Base-by-base conservation (phyloP, 2,888 invertebrate genomes). In the Zele albiditarsus region DNA sequence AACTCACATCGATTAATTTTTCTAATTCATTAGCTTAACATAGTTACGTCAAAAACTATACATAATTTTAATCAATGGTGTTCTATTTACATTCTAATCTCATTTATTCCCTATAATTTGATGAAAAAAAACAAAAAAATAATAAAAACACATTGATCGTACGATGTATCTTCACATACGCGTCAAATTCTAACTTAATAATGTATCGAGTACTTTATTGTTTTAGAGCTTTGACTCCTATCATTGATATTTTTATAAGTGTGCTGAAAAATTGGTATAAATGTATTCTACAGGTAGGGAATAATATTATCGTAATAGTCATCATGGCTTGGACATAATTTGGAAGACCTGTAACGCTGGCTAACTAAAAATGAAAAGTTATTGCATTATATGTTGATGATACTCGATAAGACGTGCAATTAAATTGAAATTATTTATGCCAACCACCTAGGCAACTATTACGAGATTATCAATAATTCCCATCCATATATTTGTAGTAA, bases 261-360 rank as follows among this genome's bases (percentile, higher is more conserved):
- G 85, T 81, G 86, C 85, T 86, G 85, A 85, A 86, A 86, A 86
- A 86, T 84, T 79, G 84, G 86, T 86, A 86, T 84, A 86, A 86
- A 86, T 85, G 80, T 86, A 85, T 83, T 82, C 84, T 86, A 86
- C 84, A 80, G 79, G 80, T 81, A 82, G 83, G 80, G 84, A 83
- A 81, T 74, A 71, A 77, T 81, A 81, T 82, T 80, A 85, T 79
- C 83, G 83, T 81, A 83, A 81, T 81, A 83, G 82, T 83, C 83
- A 77, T 82, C 77, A 80, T 78, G 80, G 82, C 84, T 83, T 84
- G 81, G 84, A 85, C 76, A 84, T 80, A 82, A 84, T 83, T 68
- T 82, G 85, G 85, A 85, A 86, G 86, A 86, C 83, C 84, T 85
- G 85, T 84, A 85, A 84, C 85, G 84, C 78, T 73, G 10, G 8